Percentiles rank a stretch among this genome's conserved stretches.
Conservation (phyloP, 2,797 vertebrate species). For the Danio kyathit region DNA sequence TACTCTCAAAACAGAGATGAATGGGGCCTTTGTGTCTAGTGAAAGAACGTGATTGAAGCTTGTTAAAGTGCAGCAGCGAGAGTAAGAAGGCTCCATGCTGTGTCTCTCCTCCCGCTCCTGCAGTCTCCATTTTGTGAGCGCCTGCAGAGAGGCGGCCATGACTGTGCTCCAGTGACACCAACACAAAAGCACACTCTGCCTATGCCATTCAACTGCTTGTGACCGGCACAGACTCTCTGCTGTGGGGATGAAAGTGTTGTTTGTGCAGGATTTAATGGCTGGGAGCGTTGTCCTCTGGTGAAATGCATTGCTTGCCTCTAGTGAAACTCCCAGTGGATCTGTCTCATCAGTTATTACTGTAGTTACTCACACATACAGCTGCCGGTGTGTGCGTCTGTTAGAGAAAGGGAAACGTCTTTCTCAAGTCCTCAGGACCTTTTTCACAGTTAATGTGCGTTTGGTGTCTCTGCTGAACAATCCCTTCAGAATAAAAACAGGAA, state of each 20-base stretch:
- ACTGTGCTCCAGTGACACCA: slow-evolving; percentile 22
- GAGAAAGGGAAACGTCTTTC: slow-evolving; percentile 9
- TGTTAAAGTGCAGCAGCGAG: slow-evolving; percentile 27
- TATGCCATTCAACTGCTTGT: slow-evolving; percentile 19
- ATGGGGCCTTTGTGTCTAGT: slow-evolving; percentile 4
- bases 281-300: background rate
- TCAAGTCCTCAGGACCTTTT: slow-evolving; percentile 11
- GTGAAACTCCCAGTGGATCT: slow-evolving; percentile 33
- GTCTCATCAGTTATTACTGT: slow-evolving; percentile 45
- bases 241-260: background rate
- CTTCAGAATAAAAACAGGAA: slow-evolving; percentile 27
- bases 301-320: slow-evolving; percentile 14
- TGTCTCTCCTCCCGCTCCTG: slow-evolving; percentile 21
- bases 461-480: slow-evolving; percentile 13
- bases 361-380: slow-evolving; percentile 40
- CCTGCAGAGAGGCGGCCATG: slow-evolving; percentile 30
- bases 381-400: slow-evolving; percentile 5
- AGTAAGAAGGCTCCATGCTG: slow-evolving; percentile 17
- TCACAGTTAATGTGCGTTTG: slow-evolving; percentile 8
- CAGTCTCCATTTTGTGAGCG: slow-evolving; percentile 59
- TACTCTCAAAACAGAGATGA: slow-evolving; percentile 3
- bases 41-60: slow-evolving; percentile 27
- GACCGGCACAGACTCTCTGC: background rate
- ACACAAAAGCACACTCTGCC: slow-evolving; percentile 20
- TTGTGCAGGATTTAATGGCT: background rate